These are phyloP conservation scores for Podarcis muralis DNA, from an alignment of 2,113 vertebrate genomes.

Conservation along the genomic window DNA sequence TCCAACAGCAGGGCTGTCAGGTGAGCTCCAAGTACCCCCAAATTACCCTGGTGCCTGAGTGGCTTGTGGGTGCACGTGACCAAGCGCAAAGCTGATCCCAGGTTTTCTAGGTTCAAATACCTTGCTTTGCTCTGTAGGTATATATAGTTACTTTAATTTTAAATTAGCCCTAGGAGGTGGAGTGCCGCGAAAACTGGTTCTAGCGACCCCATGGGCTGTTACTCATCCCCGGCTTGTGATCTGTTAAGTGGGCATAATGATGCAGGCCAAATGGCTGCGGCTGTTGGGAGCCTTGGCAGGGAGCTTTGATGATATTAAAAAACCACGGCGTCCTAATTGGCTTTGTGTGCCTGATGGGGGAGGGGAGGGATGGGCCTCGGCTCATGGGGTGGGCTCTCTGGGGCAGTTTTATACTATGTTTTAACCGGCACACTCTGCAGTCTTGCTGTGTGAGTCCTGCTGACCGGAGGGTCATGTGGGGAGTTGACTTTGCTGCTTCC, in stretches of 20 bases:
- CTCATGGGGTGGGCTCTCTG: too few relatives aligned
- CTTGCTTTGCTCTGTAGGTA: not conserved
- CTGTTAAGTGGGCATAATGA: not conserved
- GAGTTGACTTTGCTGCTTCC: not conserved
- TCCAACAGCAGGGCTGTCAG: not conserved
- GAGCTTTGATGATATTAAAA: not conserved
- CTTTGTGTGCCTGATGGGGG: not conserved
- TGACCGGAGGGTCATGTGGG: not conserved
- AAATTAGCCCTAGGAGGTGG: not conserved
- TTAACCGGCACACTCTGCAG: not conserved
- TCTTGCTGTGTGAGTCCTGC: too few relatives aligned
- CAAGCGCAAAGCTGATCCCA: not conserved
- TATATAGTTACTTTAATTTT: not conserved
- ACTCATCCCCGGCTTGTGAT: not conserved
- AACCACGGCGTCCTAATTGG: not conserved
- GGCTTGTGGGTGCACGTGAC: not conserved
- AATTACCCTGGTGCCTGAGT: not conserved
- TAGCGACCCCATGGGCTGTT: not conserved
- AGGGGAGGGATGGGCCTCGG: not conserved
- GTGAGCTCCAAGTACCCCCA: not conserved
- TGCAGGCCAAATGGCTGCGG: not conserved
- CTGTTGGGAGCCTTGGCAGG: not conserved
- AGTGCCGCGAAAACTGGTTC: not conserved
- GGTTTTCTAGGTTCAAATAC: not conserved
- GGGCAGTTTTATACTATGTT: not conserved